Conservation (phyloP, 2,797 vertebrate genomes). For the Sebastes steindachneri region DNA sequence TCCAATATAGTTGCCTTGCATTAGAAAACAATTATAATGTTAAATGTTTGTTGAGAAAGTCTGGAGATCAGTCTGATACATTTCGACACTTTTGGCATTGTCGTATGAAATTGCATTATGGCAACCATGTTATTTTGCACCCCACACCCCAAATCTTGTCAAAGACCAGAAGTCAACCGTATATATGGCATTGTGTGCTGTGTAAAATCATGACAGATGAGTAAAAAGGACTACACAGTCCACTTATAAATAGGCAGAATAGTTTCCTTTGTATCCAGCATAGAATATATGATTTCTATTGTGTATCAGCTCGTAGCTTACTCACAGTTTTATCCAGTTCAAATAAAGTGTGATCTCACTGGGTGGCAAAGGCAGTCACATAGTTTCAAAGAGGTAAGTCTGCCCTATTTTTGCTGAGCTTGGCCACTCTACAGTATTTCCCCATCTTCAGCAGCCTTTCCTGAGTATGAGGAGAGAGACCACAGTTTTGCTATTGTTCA, state of each 20-base stretch:
- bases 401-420: slow-evolving; percentile 21
- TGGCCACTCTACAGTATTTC: slow-evolving; percentile 4
- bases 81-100: neutral
- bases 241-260: slow-evolving; percentile 12
- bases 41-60: neutral
- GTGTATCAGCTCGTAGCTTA: neutral
- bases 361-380: slow-evolving; percentile 4
- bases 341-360: slow-evolving; percentile 20
- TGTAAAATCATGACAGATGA: neutral
- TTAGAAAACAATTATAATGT: neutral
- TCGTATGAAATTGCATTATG: neutral
- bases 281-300: neutral
- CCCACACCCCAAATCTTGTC: neutral
- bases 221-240: neutral
- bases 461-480: slow-evolving; percentile 11
- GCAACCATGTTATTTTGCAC: neutral
- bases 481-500: slow-evolving; percentile 37
- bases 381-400: slow-evolving; percentile 24
- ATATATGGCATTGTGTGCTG: neutral
- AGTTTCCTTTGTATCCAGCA: neutral
- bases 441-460: neutral
- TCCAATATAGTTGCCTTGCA: neutral
- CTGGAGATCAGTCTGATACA: neutral
- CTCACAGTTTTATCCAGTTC: neutral
- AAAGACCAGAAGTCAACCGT: neutral